Evolutionary conservation across 2,888 invertebrate species (phyloP).

Genomic region (Drosophila prolongata): DNA sequence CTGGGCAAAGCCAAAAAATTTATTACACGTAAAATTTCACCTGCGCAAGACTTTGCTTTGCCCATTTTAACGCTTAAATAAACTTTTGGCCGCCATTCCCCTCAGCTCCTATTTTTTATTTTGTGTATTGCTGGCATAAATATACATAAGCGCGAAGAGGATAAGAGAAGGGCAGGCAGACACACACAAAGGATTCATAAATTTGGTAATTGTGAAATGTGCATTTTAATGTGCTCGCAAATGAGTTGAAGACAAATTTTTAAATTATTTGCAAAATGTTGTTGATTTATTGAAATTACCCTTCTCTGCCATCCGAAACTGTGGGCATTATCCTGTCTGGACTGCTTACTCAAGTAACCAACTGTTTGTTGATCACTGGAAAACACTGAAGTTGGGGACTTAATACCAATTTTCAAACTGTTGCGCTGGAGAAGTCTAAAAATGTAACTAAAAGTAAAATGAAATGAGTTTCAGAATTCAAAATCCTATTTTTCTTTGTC

Average conservation of each 20-base stretch:
- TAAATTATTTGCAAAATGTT: conserved; percentile 50
- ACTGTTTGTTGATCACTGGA: conserved; percentile 10
- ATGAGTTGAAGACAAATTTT: conserved; percentile 57
- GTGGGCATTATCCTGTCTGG: not conserved
- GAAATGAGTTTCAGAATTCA: not conserved
- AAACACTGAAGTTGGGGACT: conserved; percentile 50
- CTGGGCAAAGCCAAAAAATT: conserved; percentile 64
- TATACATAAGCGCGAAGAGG: conserved; percentile 39
- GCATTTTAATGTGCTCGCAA: conserved; percentile 65
- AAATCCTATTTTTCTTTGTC: not conserved
- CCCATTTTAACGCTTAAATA: conserved; percentile 62
- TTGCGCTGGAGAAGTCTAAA: conserved; percentile 46
- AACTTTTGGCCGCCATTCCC: conserved; percentile 47
- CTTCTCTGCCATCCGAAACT: conserved; percentile 6
- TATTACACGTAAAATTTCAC: conserved; percentile 74
- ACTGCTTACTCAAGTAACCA: conserved; percentile 52
- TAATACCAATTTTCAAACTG: conserved; percentile 79
- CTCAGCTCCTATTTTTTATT: conserved; percentile 5
- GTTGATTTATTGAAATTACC: conserved; percentile 59
- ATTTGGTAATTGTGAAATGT: conserved; percentile 67
- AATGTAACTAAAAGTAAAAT: conserved; percentile 16
- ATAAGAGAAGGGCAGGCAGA: conserved; percentile 26
- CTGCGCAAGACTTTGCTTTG: conserved; percentile 50
- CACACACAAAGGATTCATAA: conserved; percentile 63
- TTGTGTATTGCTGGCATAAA: conserved; percentile 33